A percentile compares a stretch with the other conserved stretches of the same genome.
phyloP scores from a whole-genome alignment of 2,797 vertebrate genomes.

The Perodicticus potto region DNA sequence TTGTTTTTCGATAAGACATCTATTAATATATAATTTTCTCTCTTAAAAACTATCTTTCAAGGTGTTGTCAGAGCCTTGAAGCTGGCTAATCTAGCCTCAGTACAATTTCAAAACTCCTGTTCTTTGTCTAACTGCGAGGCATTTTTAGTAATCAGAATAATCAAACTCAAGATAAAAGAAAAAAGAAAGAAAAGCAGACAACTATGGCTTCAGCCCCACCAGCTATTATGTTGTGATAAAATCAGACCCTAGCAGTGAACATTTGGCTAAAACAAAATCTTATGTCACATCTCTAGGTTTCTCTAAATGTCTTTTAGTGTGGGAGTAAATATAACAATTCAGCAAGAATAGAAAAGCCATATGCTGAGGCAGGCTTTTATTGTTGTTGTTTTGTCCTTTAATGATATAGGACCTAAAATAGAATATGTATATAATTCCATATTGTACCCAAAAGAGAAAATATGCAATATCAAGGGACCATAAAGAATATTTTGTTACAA shows the following conservation, averaged over 20 bases:
- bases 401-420: constrained; percentile 4
- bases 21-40: background rate
- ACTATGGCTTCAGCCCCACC: background rate
- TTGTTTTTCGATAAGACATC: background rate
- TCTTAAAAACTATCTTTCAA: constrained; percentile 3
- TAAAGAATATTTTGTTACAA: constrained; percentile 28
- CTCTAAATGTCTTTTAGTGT: background rate
- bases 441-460: constrained; percentile 42
- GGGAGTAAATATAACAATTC: background rate
- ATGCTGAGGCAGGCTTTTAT: background rate
- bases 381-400: background rate
- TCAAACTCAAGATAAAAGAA: constrained; percentile 2
- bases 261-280: background rate
- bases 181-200: background rate
- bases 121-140: background rate
- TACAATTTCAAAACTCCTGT: background rate
- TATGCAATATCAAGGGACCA: background rate
- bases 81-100: background rate
- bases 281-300: background rate
- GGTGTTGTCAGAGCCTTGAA: background rate
- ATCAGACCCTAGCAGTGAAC: background rate
- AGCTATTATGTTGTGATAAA: background rate
- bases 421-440: background rate
- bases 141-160: constrained; percentile 46
- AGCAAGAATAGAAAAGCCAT: background rate